Conservation (phyloP, 2,113 vertebrate species). For the Trematocara variabile region DNA sequence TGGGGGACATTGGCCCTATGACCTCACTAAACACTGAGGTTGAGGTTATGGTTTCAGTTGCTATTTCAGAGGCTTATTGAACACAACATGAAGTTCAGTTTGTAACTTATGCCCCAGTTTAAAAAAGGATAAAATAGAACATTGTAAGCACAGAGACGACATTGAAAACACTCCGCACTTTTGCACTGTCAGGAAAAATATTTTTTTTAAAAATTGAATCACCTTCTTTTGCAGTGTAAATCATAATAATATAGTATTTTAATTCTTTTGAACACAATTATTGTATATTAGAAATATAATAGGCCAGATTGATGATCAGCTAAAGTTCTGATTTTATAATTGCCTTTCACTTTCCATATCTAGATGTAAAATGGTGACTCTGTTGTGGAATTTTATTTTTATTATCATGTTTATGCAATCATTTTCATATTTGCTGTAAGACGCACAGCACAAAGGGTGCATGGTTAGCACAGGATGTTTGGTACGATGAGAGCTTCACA, state of each 20-base stretch:
- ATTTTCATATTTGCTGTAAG: background rate
- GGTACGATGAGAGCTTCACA: background rate
- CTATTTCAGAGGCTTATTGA: background rate
- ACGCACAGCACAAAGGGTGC: background rate
- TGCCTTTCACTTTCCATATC: background rate
- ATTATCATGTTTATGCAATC: background rate
- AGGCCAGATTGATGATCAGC: background rate
- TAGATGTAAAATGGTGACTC: background rate
- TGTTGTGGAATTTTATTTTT: background rate
- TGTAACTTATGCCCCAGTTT: background rate
- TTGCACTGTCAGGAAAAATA: background rate
- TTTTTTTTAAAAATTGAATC: background rate
- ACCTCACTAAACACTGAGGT: background rate
- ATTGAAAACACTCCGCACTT: background rate
- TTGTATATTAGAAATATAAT: background rate
- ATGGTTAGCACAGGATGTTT: background rate
- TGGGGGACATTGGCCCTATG: background rate
- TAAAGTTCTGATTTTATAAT: background rate
- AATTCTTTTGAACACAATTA: background rate
- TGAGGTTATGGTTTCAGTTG: background rate
- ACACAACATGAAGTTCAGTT: background rate
- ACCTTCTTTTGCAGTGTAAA: background rate
- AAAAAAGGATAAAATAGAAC: background rate
- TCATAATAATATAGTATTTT: background rate
- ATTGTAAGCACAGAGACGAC: background rate